These are phyloP conservation scores for Hylomyscus alleni DNA, from an alignment of 2,797 vertebrate species.

Conservation along the genomic window DNA sequence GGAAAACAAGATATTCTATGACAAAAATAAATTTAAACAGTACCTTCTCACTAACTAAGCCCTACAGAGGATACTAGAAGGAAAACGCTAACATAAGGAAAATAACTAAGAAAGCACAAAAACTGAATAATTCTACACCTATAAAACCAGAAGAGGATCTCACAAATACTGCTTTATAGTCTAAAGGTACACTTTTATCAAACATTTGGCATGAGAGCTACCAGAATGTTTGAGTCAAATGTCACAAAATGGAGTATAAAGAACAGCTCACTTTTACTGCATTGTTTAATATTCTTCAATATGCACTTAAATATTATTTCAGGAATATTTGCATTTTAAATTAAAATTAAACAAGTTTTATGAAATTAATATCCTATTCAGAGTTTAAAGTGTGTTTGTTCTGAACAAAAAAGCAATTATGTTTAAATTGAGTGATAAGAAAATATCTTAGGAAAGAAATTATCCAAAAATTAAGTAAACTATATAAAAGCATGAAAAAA, in stretches of 20 bases:
- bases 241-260: background rate
- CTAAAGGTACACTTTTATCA: background rate
- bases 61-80: background rate
- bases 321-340: slow-evolving; percentile 54
- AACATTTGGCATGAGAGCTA: background rate
- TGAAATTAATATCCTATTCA: slow-evolving; percentile 28
- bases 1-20: background rate
- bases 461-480: slow-evolving; percentile 72
- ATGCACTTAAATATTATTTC: slow-evolving; percentile 37
- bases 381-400: slow-evolving; percentile 65
- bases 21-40: background rate
- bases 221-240: background rate
- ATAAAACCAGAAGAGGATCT: background rate
- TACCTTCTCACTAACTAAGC: background rate
- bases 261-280: background rate
- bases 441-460: slow-evolving; percentile 73
- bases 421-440: slow-evolving; percentile 75
- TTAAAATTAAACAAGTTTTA: slow-evolving; percentile 44
- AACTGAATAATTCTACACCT: background rate
- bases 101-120: background rate
- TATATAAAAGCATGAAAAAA: slow-evolving; percentile 57
- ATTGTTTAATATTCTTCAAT: slow-evolving; percentile 1
- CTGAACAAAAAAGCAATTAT: slow-evolving; percentile 73
- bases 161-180: background rate
- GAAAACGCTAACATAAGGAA: background rate